phyloP scores from a whole-genome alignment of 1,140 invertebrate species.

The Patella vulgata region DNA sequence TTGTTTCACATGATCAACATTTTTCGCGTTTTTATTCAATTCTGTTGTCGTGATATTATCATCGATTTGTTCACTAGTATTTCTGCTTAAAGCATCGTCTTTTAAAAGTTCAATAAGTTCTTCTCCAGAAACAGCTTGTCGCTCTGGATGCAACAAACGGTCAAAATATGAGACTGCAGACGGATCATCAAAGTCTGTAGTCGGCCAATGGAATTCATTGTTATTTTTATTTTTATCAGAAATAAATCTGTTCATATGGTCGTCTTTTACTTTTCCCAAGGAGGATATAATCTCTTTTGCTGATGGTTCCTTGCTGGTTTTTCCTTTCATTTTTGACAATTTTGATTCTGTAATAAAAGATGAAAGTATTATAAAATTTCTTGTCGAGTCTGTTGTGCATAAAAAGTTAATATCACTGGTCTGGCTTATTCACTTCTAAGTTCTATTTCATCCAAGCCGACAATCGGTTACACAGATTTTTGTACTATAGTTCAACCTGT shows the following conservation, averaged over 20 bases:
- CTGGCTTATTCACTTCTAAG: no score
- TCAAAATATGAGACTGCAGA: slow-evolving; percentile 1
- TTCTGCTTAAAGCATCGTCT: background rate
- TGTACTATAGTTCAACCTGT: no score
- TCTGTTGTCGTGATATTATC: no score
- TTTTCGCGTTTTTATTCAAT: no score
- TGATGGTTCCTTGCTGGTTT: slow-evolving; percentile 1
- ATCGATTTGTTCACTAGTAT: background rate
- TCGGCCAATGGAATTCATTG: background rate
- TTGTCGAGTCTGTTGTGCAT: no score
- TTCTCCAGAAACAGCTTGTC: background rate
- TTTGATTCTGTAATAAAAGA: slow-evolving; percentile 1
- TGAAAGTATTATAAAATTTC: no score
- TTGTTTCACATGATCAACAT: no score
- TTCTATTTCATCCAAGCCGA: no score
- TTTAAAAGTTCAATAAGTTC: slow-evolving; percentile 1
- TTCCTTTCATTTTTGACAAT: background rate
- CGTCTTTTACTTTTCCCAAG: slow-evolving; percentile 6
- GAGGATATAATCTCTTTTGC: slow-evolving; percentile 7
- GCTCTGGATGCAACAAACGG: background rate
- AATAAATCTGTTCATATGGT: background rate
- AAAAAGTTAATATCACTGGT: no score
- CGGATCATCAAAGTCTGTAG: background rate
- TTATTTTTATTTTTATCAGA: background rate
- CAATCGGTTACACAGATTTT: no score